Evolutionary conservation across 1,140 invertebrate genomes (phyloP).

Genomic region (Mamestra configurata): DNA sequence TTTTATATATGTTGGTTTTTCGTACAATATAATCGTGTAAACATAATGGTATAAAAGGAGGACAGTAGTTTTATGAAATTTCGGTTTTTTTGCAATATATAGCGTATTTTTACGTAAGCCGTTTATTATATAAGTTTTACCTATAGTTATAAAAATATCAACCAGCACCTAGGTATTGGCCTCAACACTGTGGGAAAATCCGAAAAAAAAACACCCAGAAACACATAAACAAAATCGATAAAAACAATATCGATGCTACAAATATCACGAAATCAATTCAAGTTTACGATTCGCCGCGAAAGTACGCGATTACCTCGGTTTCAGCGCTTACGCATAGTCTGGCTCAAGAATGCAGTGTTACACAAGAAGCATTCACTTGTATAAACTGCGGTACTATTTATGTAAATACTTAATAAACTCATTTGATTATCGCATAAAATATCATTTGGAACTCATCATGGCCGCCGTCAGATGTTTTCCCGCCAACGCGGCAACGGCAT

Average conservation of each 20-base stretch:
- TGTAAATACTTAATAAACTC: constrained; percentile 49
- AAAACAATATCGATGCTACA: constrained; percentile 47
- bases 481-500: constrained; percentile 5
- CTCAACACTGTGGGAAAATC: background rate
- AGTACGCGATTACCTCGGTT: constrained; percentile 51
- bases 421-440: constrained; percentile 50
- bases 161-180: background rate
- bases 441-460: constrained; percentile 39
- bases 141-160: background rate
- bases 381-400: constrained; percentile 48
- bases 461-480: constrained; percentile 21
- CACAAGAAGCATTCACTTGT: constrained; percentile 60
- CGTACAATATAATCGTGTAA: too few relatives aligned
- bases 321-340: constrained; percentile 61
- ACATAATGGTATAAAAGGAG: too few relatives aligned
- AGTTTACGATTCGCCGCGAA: constrained; percentile 58
- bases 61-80: too few relatives aligned
- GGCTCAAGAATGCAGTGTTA: constrained; percentile 62
- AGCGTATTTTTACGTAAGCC: background rate
- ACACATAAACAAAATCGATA: constrained; percentile 50
- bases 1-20: too few relatives aligned
- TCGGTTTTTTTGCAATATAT: background rate
- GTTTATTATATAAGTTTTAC: too few relatives aligned
- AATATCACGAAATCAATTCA: constrained; percentile 53
- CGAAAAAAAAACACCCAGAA: constrained; percentile 15